Conservation (phyloP, 2,113 vertebrate species). For the Lamprotornis superbus region DNA sequence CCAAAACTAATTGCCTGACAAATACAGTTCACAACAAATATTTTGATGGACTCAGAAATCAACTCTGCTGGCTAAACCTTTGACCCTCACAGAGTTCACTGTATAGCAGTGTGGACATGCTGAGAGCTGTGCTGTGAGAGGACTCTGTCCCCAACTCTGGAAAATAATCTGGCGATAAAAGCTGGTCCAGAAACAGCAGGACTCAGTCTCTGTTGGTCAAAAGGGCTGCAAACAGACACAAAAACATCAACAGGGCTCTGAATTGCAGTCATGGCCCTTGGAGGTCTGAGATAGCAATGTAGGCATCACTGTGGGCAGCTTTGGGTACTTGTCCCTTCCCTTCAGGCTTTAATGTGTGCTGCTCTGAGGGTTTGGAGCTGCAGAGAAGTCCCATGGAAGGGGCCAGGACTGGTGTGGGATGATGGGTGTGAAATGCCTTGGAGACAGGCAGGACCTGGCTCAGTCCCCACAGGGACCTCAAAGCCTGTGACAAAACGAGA, state of each 20-base stretch:
- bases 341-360: neutral
- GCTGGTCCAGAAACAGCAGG: neutral
- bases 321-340: neutral
- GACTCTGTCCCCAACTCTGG: neutral
- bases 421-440: neutral
- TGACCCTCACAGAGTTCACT: neutral
- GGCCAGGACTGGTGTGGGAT: rapidly evolving
- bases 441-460: neutral
- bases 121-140: rapidly evolving
- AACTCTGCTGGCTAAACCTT: neutral
- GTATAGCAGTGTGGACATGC: neutral
- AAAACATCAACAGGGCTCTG: neutral
- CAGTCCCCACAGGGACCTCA: neutral
- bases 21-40: neutral
- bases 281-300: neutral
- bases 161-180: neutral
- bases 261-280: neutral
- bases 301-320: neutral
- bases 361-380: neutral
- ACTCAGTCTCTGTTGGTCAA: rapidly evolving
- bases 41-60: neutral
- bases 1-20: neutral
- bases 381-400: neutral
- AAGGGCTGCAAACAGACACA: neutral
- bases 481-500: neutral